Evolutionary conservation across 2,113 vertebrate species (phyloP).

Genomic region (Herpailurus yagouaroundi): DNA sequence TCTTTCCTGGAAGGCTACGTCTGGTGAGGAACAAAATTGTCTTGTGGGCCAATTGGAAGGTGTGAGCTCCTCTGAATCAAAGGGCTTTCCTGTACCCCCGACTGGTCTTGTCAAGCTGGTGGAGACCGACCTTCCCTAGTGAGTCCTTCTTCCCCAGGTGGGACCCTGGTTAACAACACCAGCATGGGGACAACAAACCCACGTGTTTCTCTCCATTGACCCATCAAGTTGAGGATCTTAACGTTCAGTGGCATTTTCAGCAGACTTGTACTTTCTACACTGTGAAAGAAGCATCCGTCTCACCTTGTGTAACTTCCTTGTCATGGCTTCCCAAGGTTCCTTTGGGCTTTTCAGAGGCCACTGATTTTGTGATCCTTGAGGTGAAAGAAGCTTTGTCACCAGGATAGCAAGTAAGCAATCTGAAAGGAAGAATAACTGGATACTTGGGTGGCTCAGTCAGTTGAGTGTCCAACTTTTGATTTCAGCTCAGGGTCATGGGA

Average conservation of each 20-base stretch:
- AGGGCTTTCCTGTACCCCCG: neutral
- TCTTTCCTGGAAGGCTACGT: neutral
- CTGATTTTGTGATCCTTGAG: neutral
- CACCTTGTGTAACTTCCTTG: neutral
- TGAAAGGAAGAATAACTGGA: neutral
- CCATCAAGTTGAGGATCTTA: neutral
- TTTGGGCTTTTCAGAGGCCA: neutral
- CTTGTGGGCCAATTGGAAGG: neutral
- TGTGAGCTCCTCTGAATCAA: neutral
- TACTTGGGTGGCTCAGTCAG: too few species aligned
- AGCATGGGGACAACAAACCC: neutral
- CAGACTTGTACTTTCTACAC: neutral
- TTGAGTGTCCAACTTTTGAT: too few species aligned
- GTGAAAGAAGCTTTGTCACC: neutral
- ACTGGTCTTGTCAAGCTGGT: neutral
- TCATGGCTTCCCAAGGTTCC: neutral
- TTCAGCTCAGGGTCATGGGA: too few species aligned
- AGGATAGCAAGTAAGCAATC: neutral
- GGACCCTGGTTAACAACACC: neutral
- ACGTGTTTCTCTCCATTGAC: neutral
- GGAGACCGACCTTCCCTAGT: rapidly evolving
- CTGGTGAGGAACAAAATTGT: neutral
- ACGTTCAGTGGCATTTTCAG: neutral
- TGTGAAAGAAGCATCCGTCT: neutral
- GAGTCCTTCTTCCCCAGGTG: neutral